A percentile compares a stretch with the other conserved stretches of the same genome.
phyloP scores from a whole-genome alignment of 2,113 vertebrate species.

The Rhinogobius similis region DNA sequence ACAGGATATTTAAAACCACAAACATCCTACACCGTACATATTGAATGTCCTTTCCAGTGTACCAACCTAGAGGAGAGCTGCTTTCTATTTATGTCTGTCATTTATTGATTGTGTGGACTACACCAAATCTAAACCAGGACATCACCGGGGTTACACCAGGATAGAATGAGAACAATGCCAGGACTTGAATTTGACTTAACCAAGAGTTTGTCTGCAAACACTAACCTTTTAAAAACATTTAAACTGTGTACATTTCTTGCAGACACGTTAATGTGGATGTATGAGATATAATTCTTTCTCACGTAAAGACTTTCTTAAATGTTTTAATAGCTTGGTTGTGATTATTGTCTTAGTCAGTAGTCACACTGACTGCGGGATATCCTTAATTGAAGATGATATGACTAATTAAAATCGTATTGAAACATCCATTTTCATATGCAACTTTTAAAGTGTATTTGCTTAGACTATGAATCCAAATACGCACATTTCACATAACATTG shows the following conservation, averaged over 20 bases:
- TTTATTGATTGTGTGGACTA: background rate
- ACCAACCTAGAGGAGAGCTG: background rate
- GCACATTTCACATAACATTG: conserved; percentile 40
- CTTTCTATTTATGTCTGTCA: background rate
- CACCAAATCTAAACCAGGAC: background rate
- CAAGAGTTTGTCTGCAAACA: background rate
- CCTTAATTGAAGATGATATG: conserved; percentile 53
- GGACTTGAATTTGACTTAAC: background rate
- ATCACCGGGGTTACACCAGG: background rate
- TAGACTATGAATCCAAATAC: conserved; percentile 41
- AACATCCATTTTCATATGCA: conserved; percentile 35
- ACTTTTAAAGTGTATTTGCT: conserved; percentile 50
- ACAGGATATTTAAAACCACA: conserved; percentile 48
- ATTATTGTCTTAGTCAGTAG: conserved; percentile 53
- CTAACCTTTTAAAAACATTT: background rate
- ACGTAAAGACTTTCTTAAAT: conserved; percentile 40
- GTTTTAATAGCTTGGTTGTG: conserved; percentile 59
- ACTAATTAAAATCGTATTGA: conserved; percentile 38
- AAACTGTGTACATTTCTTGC: background rate
- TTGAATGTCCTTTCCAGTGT: background rate
- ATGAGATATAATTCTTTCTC: conserved; percentile 37
- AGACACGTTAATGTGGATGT: conserved; percentile 4
- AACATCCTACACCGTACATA: conserved; percentile 11
- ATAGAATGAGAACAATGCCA: background rate
- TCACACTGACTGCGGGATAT: conserved; percentile 34